These are phyloP conservation scores for Pseudochirops corinnae DNA, from an alignment of 2,797 vertebrate species.

Conservation along the genomic window DNA sequence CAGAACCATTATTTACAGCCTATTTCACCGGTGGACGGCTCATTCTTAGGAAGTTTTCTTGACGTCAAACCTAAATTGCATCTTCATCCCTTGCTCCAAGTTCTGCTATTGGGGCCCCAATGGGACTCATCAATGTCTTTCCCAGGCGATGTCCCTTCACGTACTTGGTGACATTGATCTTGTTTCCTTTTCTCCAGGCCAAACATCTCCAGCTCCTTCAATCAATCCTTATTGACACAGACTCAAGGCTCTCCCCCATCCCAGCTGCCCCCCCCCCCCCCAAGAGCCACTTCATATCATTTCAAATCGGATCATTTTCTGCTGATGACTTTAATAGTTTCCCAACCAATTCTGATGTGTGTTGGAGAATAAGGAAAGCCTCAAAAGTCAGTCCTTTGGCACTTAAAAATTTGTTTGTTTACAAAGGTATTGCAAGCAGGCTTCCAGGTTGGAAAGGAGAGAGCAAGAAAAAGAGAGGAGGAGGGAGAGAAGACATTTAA, in stretches of 20 bases:
- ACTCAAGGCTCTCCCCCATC: neutral
- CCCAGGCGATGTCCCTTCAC: neutral
- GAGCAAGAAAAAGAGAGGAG: neutral
- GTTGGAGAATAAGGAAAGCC: neutral
- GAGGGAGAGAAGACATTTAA: slow-evolving; percentile 76
- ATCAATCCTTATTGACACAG: neutral
- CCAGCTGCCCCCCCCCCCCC: neutral
- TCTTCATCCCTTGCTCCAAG: neutral
- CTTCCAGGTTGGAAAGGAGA: neutral
- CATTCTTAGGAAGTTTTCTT: neutral
- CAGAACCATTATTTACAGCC: neutral
- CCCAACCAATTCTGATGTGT: neutral
- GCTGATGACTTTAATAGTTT: neutral
- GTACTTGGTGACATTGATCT: neutral
- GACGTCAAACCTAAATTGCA: neutral
- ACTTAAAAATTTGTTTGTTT: slow-evolving; percentile 58
- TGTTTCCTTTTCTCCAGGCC: neutral
- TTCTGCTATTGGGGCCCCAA: neutral
- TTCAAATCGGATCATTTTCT: neutral
- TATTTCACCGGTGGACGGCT: neutral
- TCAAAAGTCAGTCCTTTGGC: neutral
- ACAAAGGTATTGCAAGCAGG: slow-evolving; percentile 63
- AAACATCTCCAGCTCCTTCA: neutral
- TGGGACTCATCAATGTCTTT: neutral
- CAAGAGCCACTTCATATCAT: neutral